Conservation (phyloP, 2,797 vertebrate genomes). For the Rousettus madagascariensis region DNA sequence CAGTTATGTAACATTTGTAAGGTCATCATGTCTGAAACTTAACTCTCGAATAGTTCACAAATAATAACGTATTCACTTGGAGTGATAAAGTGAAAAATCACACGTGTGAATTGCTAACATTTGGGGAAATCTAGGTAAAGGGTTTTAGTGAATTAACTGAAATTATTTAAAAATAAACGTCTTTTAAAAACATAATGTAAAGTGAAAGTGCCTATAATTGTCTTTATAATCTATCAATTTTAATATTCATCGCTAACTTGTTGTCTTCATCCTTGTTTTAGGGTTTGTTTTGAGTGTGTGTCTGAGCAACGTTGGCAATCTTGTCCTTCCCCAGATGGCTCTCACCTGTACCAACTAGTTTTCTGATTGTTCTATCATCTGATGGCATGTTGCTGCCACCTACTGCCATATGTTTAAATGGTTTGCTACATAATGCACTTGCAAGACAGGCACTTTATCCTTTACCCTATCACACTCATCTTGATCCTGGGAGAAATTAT, state of each 20-base stretch:
- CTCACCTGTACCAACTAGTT: neutral
- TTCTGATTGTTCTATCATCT: neutral
- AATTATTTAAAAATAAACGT: slow-evolving; percentile 27
- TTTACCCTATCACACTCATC: neutral
- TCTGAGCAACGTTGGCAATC: neutral
- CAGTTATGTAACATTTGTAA: neutral
- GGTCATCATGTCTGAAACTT: neutral
- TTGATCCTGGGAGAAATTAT: neutral
- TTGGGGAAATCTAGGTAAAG: neutral
- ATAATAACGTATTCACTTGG: neutral
- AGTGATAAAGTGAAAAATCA: neutral
- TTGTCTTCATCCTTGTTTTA: neutral
- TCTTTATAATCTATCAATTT: neutral
- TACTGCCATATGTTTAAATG: neutral
- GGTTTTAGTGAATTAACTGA: neutral
- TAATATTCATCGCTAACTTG: neutral
- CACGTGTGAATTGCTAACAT: neutral
- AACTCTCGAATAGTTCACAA: neutral
- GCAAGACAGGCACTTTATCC: neutral
- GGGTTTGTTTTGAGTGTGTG: neutral
- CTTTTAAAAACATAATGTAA: neutral
- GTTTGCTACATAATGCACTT: neutral
- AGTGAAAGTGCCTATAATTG: neutral
- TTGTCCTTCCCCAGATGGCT: neutral
- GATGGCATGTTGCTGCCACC: slow-evolving; percentile 50